Conservation (phyloP, 2,113 vertebrate species). For the Noctilio leporinus region DNA sequence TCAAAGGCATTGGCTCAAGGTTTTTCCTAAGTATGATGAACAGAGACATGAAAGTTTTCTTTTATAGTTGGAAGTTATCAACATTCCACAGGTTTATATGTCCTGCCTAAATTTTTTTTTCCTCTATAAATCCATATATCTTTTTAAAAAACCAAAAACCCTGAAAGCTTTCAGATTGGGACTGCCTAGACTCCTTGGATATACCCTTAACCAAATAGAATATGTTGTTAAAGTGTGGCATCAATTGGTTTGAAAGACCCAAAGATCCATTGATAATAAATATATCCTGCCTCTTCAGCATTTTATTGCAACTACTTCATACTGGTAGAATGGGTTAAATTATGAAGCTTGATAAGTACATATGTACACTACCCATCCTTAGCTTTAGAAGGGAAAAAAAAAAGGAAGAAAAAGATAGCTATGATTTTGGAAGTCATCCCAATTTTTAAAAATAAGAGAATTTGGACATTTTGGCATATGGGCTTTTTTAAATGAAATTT, state of each 20-base stretch:
- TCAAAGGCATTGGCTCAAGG: background rate
- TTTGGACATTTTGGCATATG: slow-evolving; percentile 78
- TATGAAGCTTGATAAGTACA: slow-evolving; percentile 70
- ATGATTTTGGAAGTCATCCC: slow-evolving; percentile 75
- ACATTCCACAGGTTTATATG: slow-evolving; percentile 5
- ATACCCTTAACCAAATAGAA: background rate
- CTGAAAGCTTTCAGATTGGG: background rate
- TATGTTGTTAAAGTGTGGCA: background rate
- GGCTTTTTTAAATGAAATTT: slow-evolving; percentile 78
- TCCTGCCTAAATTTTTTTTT: slow-evolving; percentile 23
- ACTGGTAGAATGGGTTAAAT: slow-evolving; percentile 68
- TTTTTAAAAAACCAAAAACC: background rate
- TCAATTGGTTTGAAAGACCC: background rate
- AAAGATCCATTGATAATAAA: background rate
- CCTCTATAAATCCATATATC: background rate
- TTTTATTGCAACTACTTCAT: slow-evolving; percentile 46
- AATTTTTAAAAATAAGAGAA: slow-evolving; percentile 78
- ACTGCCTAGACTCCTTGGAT: background rate
- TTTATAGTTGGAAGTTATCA: background rate
- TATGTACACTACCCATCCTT: slow-evolving; percentile 70
- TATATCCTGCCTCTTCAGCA: slow-evolving; percentile 10
- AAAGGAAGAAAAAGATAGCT: slow-evolving; percentile 70
- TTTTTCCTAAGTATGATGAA: background rate
- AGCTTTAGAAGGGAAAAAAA: slow-evolving; percentile 44
- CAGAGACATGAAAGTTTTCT: background rate